phyloP scores from a whole-genome alignment of 2,888 invertebrate species.

The Ochlodes sylvanus region DNA sequence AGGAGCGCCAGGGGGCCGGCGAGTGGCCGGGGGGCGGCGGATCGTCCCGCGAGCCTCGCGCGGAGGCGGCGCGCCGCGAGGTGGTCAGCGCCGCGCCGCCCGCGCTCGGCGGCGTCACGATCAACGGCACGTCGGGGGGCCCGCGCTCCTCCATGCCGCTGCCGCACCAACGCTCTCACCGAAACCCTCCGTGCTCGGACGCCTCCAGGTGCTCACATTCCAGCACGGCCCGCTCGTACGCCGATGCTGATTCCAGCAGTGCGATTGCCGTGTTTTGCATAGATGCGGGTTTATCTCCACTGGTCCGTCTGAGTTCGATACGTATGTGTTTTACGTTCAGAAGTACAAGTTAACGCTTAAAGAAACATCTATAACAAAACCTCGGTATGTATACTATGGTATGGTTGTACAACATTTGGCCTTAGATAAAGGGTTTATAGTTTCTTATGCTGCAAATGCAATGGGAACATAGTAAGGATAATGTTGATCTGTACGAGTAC shows the following conservation, averaged over 20 bases:
- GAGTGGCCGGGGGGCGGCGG: conserved; percentile 57
- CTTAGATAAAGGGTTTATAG: conserved; percentile 2
- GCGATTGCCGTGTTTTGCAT: conserved; percentile 83
- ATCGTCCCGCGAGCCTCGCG: conserved; percentile 76
- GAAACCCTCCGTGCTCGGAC: conserved; percentile 78
- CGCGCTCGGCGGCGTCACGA: conserved; percentile 73
- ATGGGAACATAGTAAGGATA: conserved; percentile 2
- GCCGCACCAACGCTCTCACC: conserved; percentile 84
- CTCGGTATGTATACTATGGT: conserved; percentile 64
- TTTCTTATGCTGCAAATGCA: conserved; percentile 10
- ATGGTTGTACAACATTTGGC: conserved; percentile 58
- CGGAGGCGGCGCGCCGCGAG: conserved; percentile 71
- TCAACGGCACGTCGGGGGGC: conserved; percentile 79
- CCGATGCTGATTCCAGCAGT: conserved; percentile 77
- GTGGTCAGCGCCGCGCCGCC: conserved; percentile 69
- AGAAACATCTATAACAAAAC: conserved; percentile 45
- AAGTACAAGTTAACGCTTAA: conserved; percentile 47
- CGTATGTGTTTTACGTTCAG: conserved; percentile 52
- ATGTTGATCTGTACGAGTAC: not conserved
- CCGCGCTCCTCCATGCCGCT: conserved; percentile 85
- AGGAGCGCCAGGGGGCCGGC: conserved; percentile 84
- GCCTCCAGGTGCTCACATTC: conserved; percentile 79
- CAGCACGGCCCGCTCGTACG: conserved; percentile 76
- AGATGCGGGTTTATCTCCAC: conserved; percentile 67
- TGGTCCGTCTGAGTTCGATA: conserved; percentile 58